Evolutionary conservation across 2,888 invertebrate species (phyloP).

Genomic region (Bembecia ichneumoniformis): DNA sequence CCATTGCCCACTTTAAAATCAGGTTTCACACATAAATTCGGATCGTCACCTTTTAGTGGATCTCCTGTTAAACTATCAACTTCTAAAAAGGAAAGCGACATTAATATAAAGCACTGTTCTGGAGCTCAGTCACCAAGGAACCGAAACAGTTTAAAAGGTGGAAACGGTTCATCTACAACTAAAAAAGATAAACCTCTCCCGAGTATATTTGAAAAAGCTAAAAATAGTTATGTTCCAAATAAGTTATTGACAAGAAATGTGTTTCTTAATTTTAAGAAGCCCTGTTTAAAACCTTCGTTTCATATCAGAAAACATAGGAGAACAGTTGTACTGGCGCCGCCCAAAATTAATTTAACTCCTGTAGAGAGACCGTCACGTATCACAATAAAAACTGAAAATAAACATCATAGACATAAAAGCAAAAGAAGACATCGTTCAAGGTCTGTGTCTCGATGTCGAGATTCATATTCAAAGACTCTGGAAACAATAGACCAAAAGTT

Average conservation of each 20-base stretch:
- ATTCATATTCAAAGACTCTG: slow-evolving; percentile 75
- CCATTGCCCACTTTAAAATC: slow-evolving; percentile 53
- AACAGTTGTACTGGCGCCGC: slow-evolving; percentile 63
- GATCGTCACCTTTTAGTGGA: slow-evolving; percentile 50
- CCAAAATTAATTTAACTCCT: slow-evolving; percentile 62
- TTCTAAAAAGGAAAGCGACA: slow-evolving; percentile 44
- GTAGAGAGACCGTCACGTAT: slow-evolving; percentile 54
- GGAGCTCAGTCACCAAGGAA: slow-evolving; percentile 48
- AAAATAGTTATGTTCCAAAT: slow-evolving; percentile 59
- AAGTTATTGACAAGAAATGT: slow-evolving; percentile 59
- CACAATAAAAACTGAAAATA: slow-evolving; percentile 57
- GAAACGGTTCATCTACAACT: slow-evolving; percentile 25
- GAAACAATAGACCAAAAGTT: slow-evolving; percentile 73
- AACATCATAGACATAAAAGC: slow-evolving; percentile 62
- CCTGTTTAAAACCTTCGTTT: slow-evolving; percentile 51
- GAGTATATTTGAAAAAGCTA: slow-evolving; percentile 57
- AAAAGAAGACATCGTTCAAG: slow-evolving; percentile 61
- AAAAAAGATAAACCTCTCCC: slow-evolving; percentile 55
- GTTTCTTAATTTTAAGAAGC: slow-evolving; percentile 60
- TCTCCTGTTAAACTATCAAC: slow-evolving; percentile 27
- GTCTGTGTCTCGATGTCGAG: slow-evolving; percentile 58
- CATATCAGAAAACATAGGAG: slow-evolving; percentile 71
- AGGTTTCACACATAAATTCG: slow-evolving; percentile 63
- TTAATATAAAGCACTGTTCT: slow-evolving; percentile 30
- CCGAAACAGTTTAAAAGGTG: slow-evolving; percentile 39